These are phyloP conservation scores for Rostratula benghalensis DNA, from an alignment of 2,113 vertebrate genomes.

Conservation along the genomic window DNA sequence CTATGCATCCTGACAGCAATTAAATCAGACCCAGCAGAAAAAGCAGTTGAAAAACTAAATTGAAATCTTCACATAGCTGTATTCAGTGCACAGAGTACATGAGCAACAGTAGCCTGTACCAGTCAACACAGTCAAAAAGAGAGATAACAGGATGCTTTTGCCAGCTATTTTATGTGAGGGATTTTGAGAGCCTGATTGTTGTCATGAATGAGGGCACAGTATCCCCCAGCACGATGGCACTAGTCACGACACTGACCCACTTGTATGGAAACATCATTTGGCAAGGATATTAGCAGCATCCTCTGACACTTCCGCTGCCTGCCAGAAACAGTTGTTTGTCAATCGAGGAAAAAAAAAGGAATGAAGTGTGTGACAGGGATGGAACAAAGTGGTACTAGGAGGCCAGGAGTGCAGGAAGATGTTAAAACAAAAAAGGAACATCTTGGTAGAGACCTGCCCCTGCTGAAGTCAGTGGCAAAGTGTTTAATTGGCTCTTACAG, in stretches of 20 bases:
- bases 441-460: not conserved
- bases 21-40: conserved; percentile 32
- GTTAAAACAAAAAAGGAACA: conserved; percentile 36
- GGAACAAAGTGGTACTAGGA: conserved; percentile 1
- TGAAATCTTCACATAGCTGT: conserved; percentile 4
- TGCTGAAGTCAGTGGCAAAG: not conserved
- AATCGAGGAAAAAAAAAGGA: not conserved
- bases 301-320: conserved; percentile 7
- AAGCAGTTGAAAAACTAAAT: conserved; percentile 34
- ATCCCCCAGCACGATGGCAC: not conserved
- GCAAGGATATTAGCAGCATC: not conserved
- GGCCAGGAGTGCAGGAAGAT: conserved; percentile 5
- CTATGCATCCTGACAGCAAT: not conserved
- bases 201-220: conserved; percentile 39
- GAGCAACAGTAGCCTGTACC: conserved; percentile 6
- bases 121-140: not conserved
- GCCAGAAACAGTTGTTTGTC: conserved; percentile 52
- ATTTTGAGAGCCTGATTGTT: conserved; percentile 34
- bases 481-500: not conserved
- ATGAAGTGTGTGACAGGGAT: not conserved
- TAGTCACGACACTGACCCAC: not conserved
- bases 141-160: conserved; percentile 18
- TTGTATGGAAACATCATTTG: conserved; percentile 49
- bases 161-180: conserved; percentile 43
- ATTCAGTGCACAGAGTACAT: not conserved